phyloP scores from a whole-genome alignment of 37 sponge, comb jelly and placozoan species.

The Halisarca cf. caerulea region DNA sequence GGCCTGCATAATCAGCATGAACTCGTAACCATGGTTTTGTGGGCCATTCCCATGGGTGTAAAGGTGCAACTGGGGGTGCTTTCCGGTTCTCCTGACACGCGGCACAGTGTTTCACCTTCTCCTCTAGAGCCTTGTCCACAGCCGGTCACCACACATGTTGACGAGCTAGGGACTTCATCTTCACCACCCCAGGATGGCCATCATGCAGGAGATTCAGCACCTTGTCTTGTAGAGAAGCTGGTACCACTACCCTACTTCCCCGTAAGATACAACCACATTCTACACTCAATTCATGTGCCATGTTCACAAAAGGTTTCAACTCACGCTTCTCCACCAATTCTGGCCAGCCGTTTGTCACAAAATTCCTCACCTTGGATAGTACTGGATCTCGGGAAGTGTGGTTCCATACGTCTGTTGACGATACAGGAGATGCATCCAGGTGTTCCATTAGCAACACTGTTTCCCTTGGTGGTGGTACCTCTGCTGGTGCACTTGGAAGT shows the following conservation, averaged over 20 bases:
- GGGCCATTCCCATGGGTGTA: too few relatives aligned
- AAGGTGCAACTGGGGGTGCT: too few relatives aligned
- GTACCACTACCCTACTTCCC: conserved; percentile 26
- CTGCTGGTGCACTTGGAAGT: too few relatives aligned
- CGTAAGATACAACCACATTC: conserved; percentile 19
- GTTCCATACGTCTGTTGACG: not conserved
- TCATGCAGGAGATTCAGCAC: conserved; percentile 33
- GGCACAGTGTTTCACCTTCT: not conserved
- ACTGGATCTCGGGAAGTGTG: not conserved
- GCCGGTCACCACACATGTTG: conserved; percentile 44
- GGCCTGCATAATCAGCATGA: too few relatives aligned
- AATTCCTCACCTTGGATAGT: conserved; percentile 4
- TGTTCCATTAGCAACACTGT: too few relatives aligned
- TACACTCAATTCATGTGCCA: not conserved
- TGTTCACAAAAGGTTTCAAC: not conserved
- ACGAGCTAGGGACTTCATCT: conserved; percentile 38
- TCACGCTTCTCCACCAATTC: not conserved
- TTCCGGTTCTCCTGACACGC: too few relatives aligned
- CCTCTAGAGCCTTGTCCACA: conserved; percentile 16
- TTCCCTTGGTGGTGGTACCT: too few relatives aligned
- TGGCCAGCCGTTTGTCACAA: conserved; percentile 10
- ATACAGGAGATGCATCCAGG: not conserved
- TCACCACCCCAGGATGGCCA: too few relatives aligned
- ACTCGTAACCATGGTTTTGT: too few relatives aligned
- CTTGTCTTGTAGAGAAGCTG: not conserved